Evolutionary conservation across 2,888 invertebrate species (phyloP), one percentile per base, ranked within the genome.

Genomic region (Oxystoma pomonae): DNA sequence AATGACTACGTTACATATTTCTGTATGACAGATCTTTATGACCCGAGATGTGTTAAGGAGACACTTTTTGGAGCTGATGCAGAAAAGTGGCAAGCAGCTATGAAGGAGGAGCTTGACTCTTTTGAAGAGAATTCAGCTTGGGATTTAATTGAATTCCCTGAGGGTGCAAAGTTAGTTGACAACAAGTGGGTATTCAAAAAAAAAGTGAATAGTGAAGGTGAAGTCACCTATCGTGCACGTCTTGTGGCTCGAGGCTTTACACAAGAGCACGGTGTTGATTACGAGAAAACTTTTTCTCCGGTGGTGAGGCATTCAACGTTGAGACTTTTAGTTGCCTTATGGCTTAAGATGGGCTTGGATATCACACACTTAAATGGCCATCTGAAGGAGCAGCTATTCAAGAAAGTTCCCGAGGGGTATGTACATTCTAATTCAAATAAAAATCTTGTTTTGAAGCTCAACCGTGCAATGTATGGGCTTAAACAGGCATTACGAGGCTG

Each of bases 401-500:
- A 18, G 22, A 22, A 60, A 60, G 9, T 60, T 1, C 55, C 60
- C 12, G 60, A 60, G 18, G 60, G 60, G 9, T 56, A 35, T 57
- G 16, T 57, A 21, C 57, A 57, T 18, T 12, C 16, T n/a, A 1
- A 19, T 20, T 19, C n/a, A 1, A 52, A 52, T 17, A 1, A 17
- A 22, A 55, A 56, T 49, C 18, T 21, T 5, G 60, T 60, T 60
- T 49, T 60, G 16, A 60, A 60, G 16, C 16, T 56, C 1, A 60
- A 60, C 1, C 18, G 20, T 3, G 35, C 60, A 12, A 49, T 60
- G 1, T 61, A 58, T n/a, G n/a, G n/a, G n/a, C n/a, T n/a, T n/a
- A n/a, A n/a, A n/a, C n/a, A n/a, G n/a, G 70, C 67, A 57, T 67
- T 57, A 50, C 58, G 17, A 64, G 52, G 49, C 64, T 70, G 20